Base-by-base conservation (phyloP, 2,797 vertebrate species). In the Sciaenops ocellatus region DNA sequence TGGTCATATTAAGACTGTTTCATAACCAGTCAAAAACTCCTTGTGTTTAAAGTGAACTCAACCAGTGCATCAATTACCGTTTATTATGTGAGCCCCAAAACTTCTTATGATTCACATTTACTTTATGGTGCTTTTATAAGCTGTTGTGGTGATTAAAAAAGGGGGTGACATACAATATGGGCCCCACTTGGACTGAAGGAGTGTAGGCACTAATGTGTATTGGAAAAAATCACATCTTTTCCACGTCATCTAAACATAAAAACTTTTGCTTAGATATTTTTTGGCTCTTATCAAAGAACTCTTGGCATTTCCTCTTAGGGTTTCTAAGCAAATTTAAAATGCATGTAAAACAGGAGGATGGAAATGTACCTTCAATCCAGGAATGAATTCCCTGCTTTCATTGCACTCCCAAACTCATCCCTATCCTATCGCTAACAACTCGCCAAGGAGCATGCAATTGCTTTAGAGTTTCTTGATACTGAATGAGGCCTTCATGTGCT, bases 401-500 rank as follows among this genome's bases (percentile, higher is more conserved):
- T 60, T 62, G 7, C 30, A 20, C 17, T 20, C 28, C 50, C 42
- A 46, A 13, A 52, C 44, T 28, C n/a, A 51, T 56, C 68, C 59
- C 13, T 24, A 2, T 62, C 22, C 48, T 69, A 51, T 70, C 47
- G 46, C 48, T 7, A 46, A 71, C 56, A 54, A 56, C 59, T 84
- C 8, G 7, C 65, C 55, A 57, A 67, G 66, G 51, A 81, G 70
- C 61, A 6, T 3, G 57, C 56, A 24, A 26, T 70, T 73, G 63
- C 79, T 79, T 85, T 60, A 16, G 76, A 72, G 71, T 79, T 69
- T 80, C 66, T 70, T 42, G 22, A 81, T 81, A 46, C 72, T 47
- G 77, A 87, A 72, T 63, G 56, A 88, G 82, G 78, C 85, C 87
- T 85, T 84, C 86, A 74, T 86, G 84, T 77, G 71, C 79, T 85